Conservation (phyloP, 2,113 vertebrate genomes). For the Desmodus rotundus region DNA sequence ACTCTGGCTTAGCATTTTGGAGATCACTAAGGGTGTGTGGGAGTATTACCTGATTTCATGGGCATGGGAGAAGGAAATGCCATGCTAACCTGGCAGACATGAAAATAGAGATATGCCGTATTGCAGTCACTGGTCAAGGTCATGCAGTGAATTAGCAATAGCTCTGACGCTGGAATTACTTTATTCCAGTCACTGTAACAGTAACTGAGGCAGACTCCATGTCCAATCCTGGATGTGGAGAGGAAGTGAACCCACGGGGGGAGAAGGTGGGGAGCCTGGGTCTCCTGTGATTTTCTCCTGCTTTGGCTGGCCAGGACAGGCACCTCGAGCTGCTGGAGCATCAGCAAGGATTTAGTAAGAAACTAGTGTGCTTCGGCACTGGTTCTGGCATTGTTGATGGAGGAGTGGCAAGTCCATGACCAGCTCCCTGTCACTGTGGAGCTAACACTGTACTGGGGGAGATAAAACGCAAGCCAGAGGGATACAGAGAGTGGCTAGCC, state of each 20-base stretch:
- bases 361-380: neutral
- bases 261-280: neutral
- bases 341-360: neutral
- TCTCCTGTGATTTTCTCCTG: neutral
- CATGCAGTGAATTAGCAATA: neutral
- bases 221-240: neutral
- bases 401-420: neutral
- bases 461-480: neutral
- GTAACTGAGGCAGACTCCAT: neutral
- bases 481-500: neutral
- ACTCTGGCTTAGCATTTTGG: neutral
- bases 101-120: neutral
- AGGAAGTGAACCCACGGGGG: neutral
- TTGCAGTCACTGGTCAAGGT: neutral
- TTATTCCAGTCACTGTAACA: neutral
- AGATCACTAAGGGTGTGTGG: neutral
- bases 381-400: neutral
- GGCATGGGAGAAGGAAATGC: neutral
- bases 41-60: neutral
- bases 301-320: neutral
- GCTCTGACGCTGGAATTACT: neutral
- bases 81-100: neutral
- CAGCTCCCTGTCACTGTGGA: neutral
- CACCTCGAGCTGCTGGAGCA: neutral
- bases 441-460: neutral